Evolutionary conservation across 2,797 vertebrate species (phyloP).

Genomic region (Gymnopithys bicolor): DNA sequence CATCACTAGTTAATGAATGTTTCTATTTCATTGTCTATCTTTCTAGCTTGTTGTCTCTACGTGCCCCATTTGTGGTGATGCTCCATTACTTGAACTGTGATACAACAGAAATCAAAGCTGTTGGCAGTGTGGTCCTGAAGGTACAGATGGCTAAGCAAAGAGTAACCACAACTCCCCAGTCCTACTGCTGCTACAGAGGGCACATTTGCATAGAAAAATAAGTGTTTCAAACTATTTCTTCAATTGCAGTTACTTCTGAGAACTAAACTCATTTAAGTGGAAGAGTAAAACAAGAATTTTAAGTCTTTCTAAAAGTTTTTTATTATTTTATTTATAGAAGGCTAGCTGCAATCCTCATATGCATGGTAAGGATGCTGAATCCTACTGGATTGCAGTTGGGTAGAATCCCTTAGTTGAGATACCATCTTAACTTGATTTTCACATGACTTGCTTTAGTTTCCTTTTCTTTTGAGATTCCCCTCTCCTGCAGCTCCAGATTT

Average conservation of each 20-base stretch:
- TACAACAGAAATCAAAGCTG: neutral
- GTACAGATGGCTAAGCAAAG: neutral
- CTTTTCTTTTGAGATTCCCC: neutral
- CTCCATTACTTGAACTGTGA: neutral
- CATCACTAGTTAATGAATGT: neutral
- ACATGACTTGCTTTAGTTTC: neutral
- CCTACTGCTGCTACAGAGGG: neutral
- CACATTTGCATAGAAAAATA: neutral
- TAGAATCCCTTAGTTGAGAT: neutral
- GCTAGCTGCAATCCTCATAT: neutral
- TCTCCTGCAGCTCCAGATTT: neutral
- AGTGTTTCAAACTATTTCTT: neutral
- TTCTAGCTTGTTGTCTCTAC: neutral
- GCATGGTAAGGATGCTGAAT: neutral
- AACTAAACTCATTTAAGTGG: neutral
- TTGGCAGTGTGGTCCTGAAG: neutral
- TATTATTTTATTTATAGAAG: neutral
- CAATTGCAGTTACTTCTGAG: neutral
- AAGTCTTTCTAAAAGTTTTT: neutral
- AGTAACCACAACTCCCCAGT: neutral
- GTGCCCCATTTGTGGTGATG: rapidly evolving
- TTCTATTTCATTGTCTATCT: neutral
- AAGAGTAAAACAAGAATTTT: neutral
- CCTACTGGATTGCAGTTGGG: neutral
- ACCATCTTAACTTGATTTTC: neutral